Conservation (phyloP, 2,888 invertebrate species). For the Celastrina argiolus region DNA sequence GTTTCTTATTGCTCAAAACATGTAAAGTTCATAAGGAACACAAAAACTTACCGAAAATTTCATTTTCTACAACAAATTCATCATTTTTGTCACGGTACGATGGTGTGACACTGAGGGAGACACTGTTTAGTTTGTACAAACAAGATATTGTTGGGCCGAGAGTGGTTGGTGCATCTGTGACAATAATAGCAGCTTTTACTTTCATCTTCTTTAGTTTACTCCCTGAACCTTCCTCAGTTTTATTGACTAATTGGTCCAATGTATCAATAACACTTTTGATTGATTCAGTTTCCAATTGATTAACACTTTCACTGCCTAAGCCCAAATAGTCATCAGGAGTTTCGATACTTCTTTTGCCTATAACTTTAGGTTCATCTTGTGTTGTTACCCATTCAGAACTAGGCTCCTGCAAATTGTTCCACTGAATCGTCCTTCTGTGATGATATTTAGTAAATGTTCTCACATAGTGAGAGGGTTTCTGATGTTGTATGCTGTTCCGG, state of each 20-base stretch:
- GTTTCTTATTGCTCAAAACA: too few species aligned
- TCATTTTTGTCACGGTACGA: conserved; percentile 56
- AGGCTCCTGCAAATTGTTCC: conserved; percentile 51
- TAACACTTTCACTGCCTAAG: conserved; percentile 39
- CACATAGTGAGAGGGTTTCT: conserved; percentile 63
- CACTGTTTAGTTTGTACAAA: conserved; percentile 60
- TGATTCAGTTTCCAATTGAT: conserved; percentile 44
- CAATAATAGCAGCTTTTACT: conserved; percentile 47
- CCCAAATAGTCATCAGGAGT: conserved; percentile 50
- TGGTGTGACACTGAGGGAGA: conserved; percentile 60
- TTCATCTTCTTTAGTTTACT: conserved; percentile 48
- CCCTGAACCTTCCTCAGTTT: conserved; percentile 44
- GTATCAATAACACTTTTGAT: conserved; percentile 42
- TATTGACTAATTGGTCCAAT: conserved; percentile 45
- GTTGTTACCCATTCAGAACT: conserved; percentile 44
- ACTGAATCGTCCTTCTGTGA: conserved; percentile 63
- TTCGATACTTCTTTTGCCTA: conserved; percentile 54
- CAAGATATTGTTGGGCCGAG: conserved; percentile 55
- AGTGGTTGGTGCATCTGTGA: conserved; percentile 47
- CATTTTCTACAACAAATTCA: conserved; percentile 58
- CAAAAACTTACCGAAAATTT: conserved; percentile 59
- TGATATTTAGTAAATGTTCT: conserved; percentile 71
- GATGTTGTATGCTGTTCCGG: conserved; percentile 57
- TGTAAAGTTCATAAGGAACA: too few species aligned
- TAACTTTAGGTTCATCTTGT: conserved; percentile 46